Percentiles rank a stretch among this genome's conserved stretches.
phyloP scores from a whole-genome alignment of 2,888 invertebrate species.

The Hypercompe scribonia region DNA sequence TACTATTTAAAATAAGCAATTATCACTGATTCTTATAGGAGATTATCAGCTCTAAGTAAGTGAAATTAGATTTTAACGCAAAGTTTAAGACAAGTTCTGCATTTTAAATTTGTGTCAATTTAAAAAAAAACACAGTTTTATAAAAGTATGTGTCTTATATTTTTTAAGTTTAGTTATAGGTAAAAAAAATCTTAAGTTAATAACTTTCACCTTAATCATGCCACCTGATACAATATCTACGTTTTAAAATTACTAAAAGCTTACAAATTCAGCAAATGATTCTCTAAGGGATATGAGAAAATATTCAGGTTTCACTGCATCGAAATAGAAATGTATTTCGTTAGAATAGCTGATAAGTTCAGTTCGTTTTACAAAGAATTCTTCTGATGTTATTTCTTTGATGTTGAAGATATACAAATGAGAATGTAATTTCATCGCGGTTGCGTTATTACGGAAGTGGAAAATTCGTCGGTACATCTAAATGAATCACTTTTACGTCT shows the following conservation, averaged over 20 bases:
- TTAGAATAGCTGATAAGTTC: slow-evolving; percentile 37
- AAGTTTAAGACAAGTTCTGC: too few relatives aligned
- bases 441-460: not conserved
- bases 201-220: not conserved
- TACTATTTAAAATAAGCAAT: too few relatives aligned
- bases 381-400: slow-evolving; percentile 7
- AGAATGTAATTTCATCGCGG: slow-evolving; percentile 3
- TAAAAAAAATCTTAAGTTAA: too few relatives aligned
- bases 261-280: slow-evolving; percentile 42
- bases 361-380: slow-evolving; percentile 50
- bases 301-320: slow-evolving; percentile 45
- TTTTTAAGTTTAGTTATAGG: too few relatives aligned
- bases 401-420: slow-evolving; percentile 9
- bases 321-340: slow-evolving; percentile 36
- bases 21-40: too few relatives aligned
- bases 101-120: too few relatives aligned
- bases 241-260: slow-evolving; percentile 54
- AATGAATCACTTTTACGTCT: not conserved
- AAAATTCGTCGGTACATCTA: not conserved
- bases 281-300: slow-evolving; percentile 33
- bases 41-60: too few relatives aligned
- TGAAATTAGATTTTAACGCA: too few relatives aligned
- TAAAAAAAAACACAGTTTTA: too few relatives aligned
- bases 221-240: slow-evolving; percentile 41
- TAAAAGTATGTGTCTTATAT: too few relatives aligned